Base-by-base conservation (phyloP, 2,888 invertebrate species). In the Rhogogaster chlorosoma region DNA sequence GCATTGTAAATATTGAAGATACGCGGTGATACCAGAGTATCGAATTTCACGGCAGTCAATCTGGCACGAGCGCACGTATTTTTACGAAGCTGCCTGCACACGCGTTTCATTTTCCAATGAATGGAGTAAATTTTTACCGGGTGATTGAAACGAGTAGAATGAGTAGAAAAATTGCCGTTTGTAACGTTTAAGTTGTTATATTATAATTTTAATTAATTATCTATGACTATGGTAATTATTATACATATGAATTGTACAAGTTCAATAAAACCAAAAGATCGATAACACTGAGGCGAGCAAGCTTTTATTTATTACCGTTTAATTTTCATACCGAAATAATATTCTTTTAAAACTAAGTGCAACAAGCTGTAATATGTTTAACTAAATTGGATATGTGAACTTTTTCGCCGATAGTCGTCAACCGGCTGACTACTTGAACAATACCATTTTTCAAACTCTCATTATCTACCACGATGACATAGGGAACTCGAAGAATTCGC, bases 371-470 rank as follows among this genome's bases (percentile, higher is more conserved):
- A 45, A 92, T 87, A 84, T 92, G 91, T 86, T 92, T 88, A 29
- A 89, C 88, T 73, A 93, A 87, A 83, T 91, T 87, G 15, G 91
- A 90, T 71, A 93, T 88, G 86, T 93, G 93, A 84, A 93, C 89
- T 45, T 89, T 87, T 85, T 93, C 93, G 15, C 87, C 88, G n/a
- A 93, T 87, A 36, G 94, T 94, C 1, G 95, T 95, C 86, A 95
- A 94, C 87, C 95, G 92, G 87, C 93, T 94, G 53, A 94, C 92
- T 49, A 95, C 90, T 67, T 95, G 94, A 86, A 97, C 94, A 86
- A 97, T 95, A 3, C 98, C 98, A 92, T 95, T 96, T 88, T 94
- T 94, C 9, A 98, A 94, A 18, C 97, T 96, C 26, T 94, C 94
- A 85, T 96, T 95, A 90, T 95, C 95, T 26, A 98, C 93, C n/a